Percentiles rank a stretch among this genome's conserved stretches.
Evolutionary conservation across 2,797 vertebrate genomes (phyloP).

Genomic region (Lithobates sylvaticus): DNA sequence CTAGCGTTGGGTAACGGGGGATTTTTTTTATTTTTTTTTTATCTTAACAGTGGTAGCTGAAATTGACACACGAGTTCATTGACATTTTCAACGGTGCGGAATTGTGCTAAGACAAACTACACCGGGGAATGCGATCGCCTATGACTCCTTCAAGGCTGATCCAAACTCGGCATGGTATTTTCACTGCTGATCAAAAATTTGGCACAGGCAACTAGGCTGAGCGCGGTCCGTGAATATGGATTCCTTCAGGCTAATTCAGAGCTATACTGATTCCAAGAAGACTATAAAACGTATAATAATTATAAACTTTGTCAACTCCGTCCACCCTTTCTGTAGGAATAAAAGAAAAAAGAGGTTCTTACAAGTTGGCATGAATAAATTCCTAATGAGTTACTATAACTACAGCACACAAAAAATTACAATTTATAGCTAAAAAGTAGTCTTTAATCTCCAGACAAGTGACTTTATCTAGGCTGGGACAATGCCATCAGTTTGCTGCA

Average conservation of each 20-base stretch:
- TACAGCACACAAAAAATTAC: too few relatives aligned
- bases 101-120: constrained; percentile 16
- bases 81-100: constrained; percentile 17
- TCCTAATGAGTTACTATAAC: too few relatives aligned
- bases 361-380: too few relatives aligned
- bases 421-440: too few relatives aligned
- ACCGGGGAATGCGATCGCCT: background rate
- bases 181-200: constrained; percentile 15
- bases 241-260: background rate
- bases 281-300: background rate
- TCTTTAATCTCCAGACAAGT: too few relatives aligned
- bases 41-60: constrained; percentile 7
- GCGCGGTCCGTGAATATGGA: constrained; percentile 4
- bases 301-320: too few relatives aligned
- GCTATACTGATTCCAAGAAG: background rate
- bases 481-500: too few relatives aligned
- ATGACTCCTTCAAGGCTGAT: background rate
- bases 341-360: too few relatives aligned
- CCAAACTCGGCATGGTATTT: background rate
- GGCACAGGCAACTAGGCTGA: background rate
- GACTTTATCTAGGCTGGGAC: too few relatives aligned
- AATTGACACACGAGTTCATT: constrained; percentile 25
- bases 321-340: too few relatives aligned
- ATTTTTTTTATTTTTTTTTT: background rate
- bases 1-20: background rate